phyloP scores from a whole-genome alignment of 2,113 vertebrate genomes.

The Xiphorhynchus elegans region DNA sequence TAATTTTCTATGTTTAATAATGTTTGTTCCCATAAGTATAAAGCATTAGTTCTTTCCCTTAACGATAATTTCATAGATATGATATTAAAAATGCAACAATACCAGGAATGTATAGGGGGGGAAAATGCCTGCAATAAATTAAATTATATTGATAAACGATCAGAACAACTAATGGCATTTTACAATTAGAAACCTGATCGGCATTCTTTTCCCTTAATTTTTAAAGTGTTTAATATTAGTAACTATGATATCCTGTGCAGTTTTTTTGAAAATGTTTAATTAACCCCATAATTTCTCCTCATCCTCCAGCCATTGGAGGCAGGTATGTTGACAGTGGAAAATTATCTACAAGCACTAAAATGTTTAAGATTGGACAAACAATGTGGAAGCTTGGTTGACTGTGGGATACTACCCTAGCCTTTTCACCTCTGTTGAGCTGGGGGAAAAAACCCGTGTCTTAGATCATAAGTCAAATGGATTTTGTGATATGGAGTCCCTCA shows the following conservation, averaged over 20 bases:
- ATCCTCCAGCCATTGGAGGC: neutral
- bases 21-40: neutral
- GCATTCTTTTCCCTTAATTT: neutral
- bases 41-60: neutral
- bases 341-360: neutral
- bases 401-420: constrained; percentile 11
- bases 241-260: neutral
- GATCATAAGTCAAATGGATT: constrained; percentile 31
- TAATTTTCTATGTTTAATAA: neutral
- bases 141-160: neutral
- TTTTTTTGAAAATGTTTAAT: neutral
- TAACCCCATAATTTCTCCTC: neutral
- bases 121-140: neutral
- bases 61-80: neutral
- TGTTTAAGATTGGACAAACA: neutral
- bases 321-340: neutral
- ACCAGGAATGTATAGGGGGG: neutral
- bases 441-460: neutral
- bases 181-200: neutral
- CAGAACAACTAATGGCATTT: neutral
- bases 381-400: neutral
- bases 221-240: neutral
- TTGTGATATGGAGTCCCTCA: neutral
- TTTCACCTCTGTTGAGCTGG: constrained; percentile 4
- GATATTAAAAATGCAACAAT: neutral